phyloP scores from a whole-genome alignment of 2,113 vertebrate genomes.

The Nerophis lumbriciformis region DNA sequence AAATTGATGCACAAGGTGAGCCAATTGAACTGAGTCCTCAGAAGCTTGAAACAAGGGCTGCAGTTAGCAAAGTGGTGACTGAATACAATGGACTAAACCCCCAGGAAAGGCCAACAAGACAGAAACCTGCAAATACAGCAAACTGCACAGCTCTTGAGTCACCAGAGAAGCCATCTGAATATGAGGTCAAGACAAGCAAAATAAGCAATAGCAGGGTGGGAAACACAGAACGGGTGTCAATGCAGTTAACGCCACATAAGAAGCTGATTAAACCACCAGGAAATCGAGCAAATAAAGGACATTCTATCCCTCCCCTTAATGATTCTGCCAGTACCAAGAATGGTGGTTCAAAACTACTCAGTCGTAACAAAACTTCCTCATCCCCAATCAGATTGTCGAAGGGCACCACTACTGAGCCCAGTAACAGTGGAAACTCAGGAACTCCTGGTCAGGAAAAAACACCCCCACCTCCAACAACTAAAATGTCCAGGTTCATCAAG shows the following conservation, averaged over 20 bases:
- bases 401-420: conserved; percentile 37
- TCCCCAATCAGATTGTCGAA: conserved; percentile 72
- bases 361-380: conserved; percentile 64
- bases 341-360: conserved; percentile 76
- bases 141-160: conserved; percentile 65
- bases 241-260: conserved; percentile 59
- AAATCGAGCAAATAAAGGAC: conserved; percentile 56
- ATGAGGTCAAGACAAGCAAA: conserved; percentile 46
- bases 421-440: conserved; percentile 39
- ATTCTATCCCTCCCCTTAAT: conserved; percentile 55
- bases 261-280: conserved; percentile 69
- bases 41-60: conserved; percentile 63
- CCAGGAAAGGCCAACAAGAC: conserved; percentile 70
- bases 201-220: conserved; percentile 38
- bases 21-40: conserved; percentile 79
- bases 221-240: conserved; percentile 49
- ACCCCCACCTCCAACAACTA: conserved; percentile 67
- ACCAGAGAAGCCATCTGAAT: conserved; percentile 64
- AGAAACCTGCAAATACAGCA: conserved; percentile 54
- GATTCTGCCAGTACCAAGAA: conserved; percentile 59
- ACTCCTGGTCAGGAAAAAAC: conserved; percentile 67
- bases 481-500: conserved; percentile 73
- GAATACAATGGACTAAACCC: conserved; percentile 65
- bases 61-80: conserved; percentile 50
- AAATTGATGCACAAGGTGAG: conserved; percentile 82